Evolutionary conservation across 1,140 invertebrate species (phyloP).

Genomic region (Aphelenchoides besseyi): DNA sequence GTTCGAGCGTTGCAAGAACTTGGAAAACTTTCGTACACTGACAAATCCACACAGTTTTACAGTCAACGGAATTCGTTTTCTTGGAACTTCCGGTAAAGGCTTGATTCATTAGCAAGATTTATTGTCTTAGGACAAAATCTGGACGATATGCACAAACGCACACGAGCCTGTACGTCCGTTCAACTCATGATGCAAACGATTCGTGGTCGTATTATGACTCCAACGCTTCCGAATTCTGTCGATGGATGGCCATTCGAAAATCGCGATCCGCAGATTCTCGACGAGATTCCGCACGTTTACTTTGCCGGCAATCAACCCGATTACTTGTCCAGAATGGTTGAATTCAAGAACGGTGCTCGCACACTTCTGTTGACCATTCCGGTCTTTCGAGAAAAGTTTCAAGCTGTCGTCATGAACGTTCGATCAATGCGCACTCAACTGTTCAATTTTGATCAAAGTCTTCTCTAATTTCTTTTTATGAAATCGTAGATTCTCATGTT

Average conservation of each 20-base stretch:
- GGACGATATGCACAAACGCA: constrained; percentile 37
- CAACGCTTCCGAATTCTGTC: constrained; percentile 47
- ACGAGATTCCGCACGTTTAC: constrained; percentile 80
- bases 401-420: constrained; percentile 34
- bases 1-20: neutral
- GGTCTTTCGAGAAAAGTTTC: constrained; percentile 29
- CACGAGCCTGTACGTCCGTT: constrained; percentile 4
- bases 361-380: constrained; percentile 32
- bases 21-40: constrained; percentile 30
- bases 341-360: constrained; percentile 18
- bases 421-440: constrained; percentile 23
- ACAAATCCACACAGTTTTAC: constrained; percentile 46
- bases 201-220: constrained; percentile 23
- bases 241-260: constrained; percentile 79
- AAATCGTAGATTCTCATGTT: too few species aligned
- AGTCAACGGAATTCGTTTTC: constrained; percentile 28
- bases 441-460: constrained; percentile 13
- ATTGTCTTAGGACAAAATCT: constrained; percentile 43
- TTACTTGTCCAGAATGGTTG: constrained; percentile 70
- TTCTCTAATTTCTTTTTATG: neutral
- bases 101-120: constrained; percentile 3
- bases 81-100: constrained; percentile 46
- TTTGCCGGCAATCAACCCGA: constrained; percentile 80
- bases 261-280: constrained; percentile 82
- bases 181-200: constrained; percentile 38